Evolutionary conservation across 2,113 vertebrate species (phyloP), one percentile per base, ranked within the genome.

Genomic region (Callocephalon fimbriatum): DNA sequence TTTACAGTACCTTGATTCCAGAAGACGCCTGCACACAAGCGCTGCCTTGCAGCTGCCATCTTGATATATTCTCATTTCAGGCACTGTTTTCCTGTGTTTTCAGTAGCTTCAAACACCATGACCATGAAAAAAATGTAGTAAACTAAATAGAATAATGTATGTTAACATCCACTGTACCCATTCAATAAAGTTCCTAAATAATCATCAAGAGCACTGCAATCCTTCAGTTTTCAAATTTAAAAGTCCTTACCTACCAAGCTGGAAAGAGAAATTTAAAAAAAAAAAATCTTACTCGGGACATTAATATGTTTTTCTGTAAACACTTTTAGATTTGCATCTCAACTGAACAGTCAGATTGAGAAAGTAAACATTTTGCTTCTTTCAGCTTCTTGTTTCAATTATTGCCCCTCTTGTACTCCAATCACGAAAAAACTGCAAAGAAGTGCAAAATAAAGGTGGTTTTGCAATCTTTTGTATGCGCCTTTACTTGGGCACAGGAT

Each of bases 1-100:
- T 50, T 83, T 67, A n/a, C 0, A 0, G 42, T 32, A 70, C 0
- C 0, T 3, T 26, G 23, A 61, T 35, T 82, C 53, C 58, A 65
- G 58, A 68, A 73, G 56, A 56, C 45, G 35, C 26, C 7, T 58
- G 56, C 37, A n/a, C 14, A 32, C 3, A 27, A 25, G n/a, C 0
- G 0, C 47, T 59, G 54, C 40, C 61, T 44, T 14, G 19, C 37
- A 83, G 48, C 71, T 88, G 63, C 22, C 37, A 35, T 18, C 85
- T 80, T 25, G 22, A 73, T 44, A 32, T 71, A 59, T 32, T 71
- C 54, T 79, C 20, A 42, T 29, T 68, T 90, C 68, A 90, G 59
- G 42, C 44, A 72, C 38, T 72, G 40, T 32, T 58, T 58, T 58
- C 56, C 32, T 35, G 21, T 35, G 56, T 35, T 58, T 58, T 58